These are phyloP conservation scores for Merops nubicus DNA, from an alignment of 2,113 vertebrate genomes.

Conservation along the genomic window DNA sequence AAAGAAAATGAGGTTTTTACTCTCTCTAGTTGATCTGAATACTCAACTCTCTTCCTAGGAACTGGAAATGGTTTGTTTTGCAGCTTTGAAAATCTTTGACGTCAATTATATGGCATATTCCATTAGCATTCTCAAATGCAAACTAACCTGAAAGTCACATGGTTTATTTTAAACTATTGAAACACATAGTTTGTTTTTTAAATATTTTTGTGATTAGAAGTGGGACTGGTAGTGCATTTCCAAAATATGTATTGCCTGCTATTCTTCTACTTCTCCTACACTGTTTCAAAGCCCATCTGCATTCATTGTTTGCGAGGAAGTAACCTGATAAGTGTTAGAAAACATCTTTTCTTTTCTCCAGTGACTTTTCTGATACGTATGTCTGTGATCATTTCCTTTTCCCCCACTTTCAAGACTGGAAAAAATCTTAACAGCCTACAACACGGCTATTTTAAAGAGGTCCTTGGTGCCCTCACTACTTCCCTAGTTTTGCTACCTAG, in stretches of 20 bases:
- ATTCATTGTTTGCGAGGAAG: not conserved
- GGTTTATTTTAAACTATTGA: not conserved
- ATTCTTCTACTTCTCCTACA: not conserved
- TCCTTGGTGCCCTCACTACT: not conserved
- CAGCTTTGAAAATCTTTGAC: not conserved
- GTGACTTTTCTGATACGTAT: not conserved
- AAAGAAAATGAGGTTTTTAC: not conserved
- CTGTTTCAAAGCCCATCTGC: not conserved
- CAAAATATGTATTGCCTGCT: not conserved
- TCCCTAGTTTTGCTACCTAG: not conserved
- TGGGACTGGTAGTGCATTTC: not conserved
- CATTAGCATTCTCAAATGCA: not conserved
- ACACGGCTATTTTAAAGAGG: not conserved
- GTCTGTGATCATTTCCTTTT: not conserved
- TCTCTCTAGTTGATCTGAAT: not conserved
- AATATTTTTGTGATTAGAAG: not conserved
- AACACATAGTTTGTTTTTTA: not conserved
- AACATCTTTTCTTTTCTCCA: not conserved
- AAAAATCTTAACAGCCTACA: not conserved
- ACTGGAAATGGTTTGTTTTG: not conserved
- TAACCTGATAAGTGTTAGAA: not conserved
- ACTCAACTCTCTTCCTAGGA: not conserved
- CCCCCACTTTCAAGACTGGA: not conserved
- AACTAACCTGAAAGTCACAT: not conserved
- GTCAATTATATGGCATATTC: not conserved